phyloP scores from a whole-genome alignment of 2,113 vertebrate genomes.

The Seriola aureovittata region DNA sequence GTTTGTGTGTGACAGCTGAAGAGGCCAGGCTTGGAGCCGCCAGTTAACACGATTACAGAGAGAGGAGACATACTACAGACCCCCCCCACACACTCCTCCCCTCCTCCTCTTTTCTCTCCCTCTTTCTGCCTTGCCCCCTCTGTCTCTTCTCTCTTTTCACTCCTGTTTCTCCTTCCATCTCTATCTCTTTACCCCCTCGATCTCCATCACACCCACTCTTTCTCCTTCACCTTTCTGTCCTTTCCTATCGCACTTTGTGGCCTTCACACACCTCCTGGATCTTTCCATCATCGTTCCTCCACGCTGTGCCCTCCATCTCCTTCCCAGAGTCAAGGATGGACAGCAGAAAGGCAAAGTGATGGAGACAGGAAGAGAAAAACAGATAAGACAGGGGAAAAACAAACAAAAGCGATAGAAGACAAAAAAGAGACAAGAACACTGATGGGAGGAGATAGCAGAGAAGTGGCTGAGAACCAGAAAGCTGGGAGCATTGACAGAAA shows the following conservation, averaged over 20 bases:
- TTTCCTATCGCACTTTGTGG: conserved; percentile 23
- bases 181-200: conserved; percentile 18
- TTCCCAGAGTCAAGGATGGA: conserved; percentile 10
- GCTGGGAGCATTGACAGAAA: conserved; percentile 50
- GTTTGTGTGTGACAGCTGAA: conserved; percentile 81
- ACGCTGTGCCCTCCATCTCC: conserved; percentile 6
- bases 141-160: conserved; percentile 36
- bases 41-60: conserved; percentile 88
- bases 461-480: conserved; percentile 33
- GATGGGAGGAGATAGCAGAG: conserved; percentile 10
- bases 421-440: conserved; percentile 1
- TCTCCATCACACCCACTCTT: conserved; percentile 59
- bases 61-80: conserved; percentile 81
- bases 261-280: conserved; percentile 29
- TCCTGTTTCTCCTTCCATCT: conserved; percentile 20
- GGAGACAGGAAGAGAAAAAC: conserved; percentile 20
- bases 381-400: conserved; percentile 20
- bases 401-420: neutral
- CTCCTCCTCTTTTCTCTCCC: conserved; percentile 34
- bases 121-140: conserved; percentile 19
- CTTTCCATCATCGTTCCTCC: conserved; percentile 30
- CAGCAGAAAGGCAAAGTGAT: conserved; percentile 1
- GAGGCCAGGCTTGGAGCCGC: conserved; percentile 83
- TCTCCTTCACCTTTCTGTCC: conserved; percentile 38
- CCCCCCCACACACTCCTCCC: conserved; percentile 38